Evolutionary conservation across 1,140 invertebrate species (phyloP).

Genomic region (Drosophila nebulosa): DNA sequence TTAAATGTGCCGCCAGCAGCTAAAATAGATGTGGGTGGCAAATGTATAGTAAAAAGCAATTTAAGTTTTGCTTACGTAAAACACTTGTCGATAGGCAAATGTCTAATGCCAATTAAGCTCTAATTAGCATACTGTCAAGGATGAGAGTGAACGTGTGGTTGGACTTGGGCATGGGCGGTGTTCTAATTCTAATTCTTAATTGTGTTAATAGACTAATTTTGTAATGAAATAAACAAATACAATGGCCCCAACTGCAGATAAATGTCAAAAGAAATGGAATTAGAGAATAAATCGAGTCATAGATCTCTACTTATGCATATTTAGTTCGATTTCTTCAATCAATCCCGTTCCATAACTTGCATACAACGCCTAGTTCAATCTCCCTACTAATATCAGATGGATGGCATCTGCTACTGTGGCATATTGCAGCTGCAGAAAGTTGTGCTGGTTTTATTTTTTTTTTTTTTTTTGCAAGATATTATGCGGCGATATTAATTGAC

Average conservation of each 20-base stretch:
- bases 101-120: constrained; percentile 49
- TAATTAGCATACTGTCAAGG: constrained; percentile 46
- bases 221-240: background rate
- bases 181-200: constrained; percentile 22
- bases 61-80: constrained; percentile 14
- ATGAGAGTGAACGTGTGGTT: background rate
- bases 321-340: constrained; percentile 4
- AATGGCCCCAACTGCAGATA: background rate
- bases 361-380: background rate
- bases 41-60: background rate
- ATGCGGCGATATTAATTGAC: constrained; percentile 80
- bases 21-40: constrained; percentile 14
- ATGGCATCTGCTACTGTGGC: background rate
- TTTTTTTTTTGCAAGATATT: constrained; percentile 60
- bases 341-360: background rate
- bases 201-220: constrained; percentile 34
- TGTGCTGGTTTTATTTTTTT: constrained; percentile 63
- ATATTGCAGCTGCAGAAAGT: constrained; percentile 59
- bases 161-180: background rate
- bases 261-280: background rate
- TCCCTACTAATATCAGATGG: background rate
- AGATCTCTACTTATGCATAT: constrained; percentile 5
- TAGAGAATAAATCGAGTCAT: background rate
- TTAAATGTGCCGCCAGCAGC: constrained; percentile 43
- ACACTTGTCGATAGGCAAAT: constrained; percentile 35